Evolutionary conservation across 2,113 vertebrate species (phyloP).

Genomic region (Phyllostomus hastatus): DNA sequence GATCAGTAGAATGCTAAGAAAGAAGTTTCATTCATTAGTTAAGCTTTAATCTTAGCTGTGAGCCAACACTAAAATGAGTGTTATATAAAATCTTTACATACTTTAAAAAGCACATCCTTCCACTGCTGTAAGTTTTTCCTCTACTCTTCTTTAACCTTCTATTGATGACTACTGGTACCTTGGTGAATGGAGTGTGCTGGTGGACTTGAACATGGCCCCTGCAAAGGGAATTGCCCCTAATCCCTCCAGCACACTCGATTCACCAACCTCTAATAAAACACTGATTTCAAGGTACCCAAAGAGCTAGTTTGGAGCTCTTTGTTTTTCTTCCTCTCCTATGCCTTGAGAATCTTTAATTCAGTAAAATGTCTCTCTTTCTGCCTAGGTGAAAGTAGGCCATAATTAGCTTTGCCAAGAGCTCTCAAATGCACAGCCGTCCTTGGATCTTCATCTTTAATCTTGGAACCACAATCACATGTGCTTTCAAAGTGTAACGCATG

Average conservation of each 20-base stretch:
- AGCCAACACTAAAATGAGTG: conserved; percentile 27
- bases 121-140: neutral
- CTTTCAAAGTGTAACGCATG: neutral
- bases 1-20: neutral
- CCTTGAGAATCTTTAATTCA: neutral
- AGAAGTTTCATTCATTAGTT: conserved; percentile 30
- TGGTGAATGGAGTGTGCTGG: neutral
- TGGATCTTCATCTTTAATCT: conserved; percentile 7
- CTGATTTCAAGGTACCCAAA: neutral
- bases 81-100: neutral
- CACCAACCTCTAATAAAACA: neutral
- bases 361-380: neutral
- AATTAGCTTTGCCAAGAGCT: neutral
- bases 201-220: neutral
- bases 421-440: neutral
- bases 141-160: neutral
- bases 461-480: neutral
- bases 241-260: neutral
- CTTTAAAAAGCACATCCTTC: neutral
- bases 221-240: neutral
- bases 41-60: conserved; percentile 53
- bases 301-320: neutral
- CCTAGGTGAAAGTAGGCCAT: neutral
- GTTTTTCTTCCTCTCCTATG: neutral
- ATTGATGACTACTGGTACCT: neutral